Percentiles rank a stretch among this genome's conserved stretches.
These are phyloP conservation scores for Lycocerus yunnanus DNA, from an alignment of 2,888 invertebrate species.

Conservation along the genomic window DNA sequence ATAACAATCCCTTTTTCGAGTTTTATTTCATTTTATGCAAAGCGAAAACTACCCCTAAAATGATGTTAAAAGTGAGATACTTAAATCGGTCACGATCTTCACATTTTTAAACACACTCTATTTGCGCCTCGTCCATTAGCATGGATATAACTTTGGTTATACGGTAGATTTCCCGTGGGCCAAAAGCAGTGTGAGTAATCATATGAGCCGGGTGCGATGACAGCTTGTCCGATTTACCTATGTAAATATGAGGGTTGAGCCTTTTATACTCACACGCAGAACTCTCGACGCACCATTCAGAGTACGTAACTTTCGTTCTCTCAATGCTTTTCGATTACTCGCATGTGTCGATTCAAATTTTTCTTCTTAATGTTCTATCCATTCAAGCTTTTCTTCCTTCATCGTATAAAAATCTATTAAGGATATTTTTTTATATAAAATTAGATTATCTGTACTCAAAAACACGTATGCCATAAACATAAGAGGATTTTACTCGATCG, in stretches of 20 bases:
- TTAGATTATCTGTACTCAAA: neutral
- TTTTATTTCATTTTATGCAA: constrained; percentile 2
- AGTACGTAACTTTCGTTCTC: constrained; percentile 21
- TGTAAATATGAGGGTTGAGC: constrained; percentile 30
- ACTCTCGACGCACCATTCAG: constrained; percentile 20
- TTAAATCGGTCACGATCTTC: constrained; percentile 11
- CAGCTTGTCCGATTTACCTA: constrained; percentile 32
- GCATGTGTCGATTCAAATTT: constrained; percentile 18
- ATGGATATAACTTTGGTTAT: constrained; percentile 29
- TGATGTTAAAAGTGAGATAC: constrained; percentile 1
- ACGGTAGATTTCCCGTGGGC: constrained; percentile 43
- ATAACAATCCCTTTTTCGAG: neutral
- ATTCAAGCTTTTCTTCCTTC: neutral
- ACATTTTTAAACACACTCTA: constrained; percentile 18
- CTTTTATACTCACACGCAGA: constrained; percentile 18
- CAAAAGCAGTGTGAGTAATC: constrained; percentile 36
- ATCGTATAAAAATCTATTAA: neutral
- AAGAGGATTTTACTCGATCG: neutral
- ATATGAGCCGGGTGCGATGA: constrained; percentile 31
- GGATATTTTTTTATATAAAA: neutral
- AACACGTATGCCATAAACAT: neutral
- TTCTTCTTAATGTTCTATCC: constrained; percentile 5
- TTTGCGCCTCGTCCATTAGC: constrained; percentile 20
- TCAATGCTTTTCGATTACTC: constrained; percentile 22
- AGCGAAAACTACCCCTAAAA: neutral